phyloP scores from a whole-genome alignment of 2,888 invertebrate species.

The Apodemia duryi region DNA sequence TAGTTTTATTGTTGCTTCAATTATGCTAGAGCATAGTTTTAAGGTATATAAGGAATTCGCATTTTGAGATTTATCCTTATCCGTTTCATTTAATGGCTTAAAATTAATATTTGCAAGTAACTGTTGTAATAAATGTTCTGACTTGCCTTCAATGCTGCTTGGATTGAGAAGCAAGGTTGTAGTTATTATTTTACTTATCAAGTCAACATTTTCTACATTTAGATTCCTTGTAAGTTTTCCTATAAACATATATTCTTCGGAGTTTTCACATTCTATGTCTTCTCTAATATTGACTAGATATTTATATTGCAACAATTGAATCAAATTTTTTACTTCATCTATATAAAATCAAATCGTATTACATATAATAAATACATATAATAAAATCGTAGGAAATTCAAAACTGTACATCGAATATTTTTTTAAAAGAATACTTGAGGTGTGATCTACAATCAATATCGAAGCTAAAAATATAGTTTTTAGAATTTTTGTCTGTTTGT shows the following conservation, averaged over 20 bases:
- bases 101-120: conserved; percentile 47
- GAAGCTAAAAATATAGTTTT: too few species aligned
- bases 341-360: too few species aligned
- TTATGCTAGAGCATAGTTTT: conserved; percentile 52
- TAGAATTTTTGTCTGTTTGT: too few species aligned
- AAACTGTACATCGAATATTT: too few species aligned
- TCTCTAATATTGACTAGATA: conserved; percentile 58
- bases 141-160: conserved; percentile 47
- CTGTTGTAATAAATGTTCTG: conserved; percentile 69
- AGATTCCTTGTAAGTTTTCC: conserved; percentile 46
- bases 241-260: conserved; percentile 52
- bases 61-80: conserved; percentile 23
- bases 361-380: too few species aligned
- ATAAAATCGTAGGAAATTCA: too few species aligned
- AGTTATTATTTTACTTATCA: conserved; percentile 51
- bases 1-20: conserved; percentile 45
- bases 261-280: conserved; percentile 57
- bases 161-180: conserved; percentile 49
- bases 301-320: conserved; percentile 63
- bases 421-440: too few species aligned
- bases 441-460: too few species aligned
- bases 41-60: conserved; percentile 38
- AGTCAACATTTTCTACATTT: conserved; percentile 43
- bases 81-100: conserved; percentile 26
- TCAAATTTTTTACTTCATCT: conserved; percentile 48